Evolutionary conservation across 2,888 invertebrate genomes (phyloP).

Genomic region (Drosophila anceps): DNA sequence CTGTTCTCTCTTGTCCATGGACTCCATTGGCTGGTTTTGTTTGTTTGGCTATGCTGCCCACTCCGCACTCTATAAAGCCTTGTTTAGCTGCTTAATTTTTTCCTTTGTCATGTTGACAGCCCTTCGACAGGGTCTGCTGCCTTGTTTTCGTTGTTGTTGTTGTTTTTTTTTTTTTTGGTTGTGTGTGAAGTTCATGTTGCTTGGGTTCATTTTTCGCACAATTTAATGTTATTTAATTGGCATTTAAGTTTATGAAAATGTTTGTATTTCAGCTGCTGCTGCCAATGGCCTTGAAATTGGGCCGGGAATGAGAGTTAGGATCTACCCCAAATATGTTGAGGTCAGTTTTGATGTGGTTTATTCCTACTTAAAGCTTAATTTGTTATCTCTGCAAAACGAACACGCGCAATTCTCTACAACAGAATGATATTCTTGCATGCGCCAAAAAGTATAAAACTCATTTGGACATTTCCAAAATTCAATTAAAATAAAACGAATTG

Average conservation of each 20-base stretch:
- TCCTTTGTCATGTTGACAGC: conserved; percentile 79
- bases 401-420: not conserved
- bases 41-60: conserved; percentile 60
- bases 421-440: not conserved
- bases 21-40: conserved; percentile 51
- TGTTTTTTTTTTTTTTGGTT: conserved; percentile 9
- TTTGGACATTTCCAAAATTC: conserved; percentile 6
- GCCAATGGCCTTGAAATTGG: conserved; percentile 14
- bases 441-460: conserved; percentile 20
- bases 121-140: conserved; percentile 54
- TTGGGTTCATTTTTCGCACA: conserved; percentile 72
- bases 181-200: conserved; percentile 19
- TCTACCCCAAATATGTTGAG: conserved; percentile 44
- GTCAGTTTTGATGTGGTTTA: conserved; percentile 49
- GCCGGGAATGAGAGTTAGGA: not conserved
- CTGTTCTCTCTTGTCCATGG: conserved; percentile 12
- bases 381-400: not conserved
- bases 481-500: conserved; percentile 58
- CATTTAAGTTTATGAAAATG: conserved; percentile 78
- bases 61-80: conserved; percentile 58
- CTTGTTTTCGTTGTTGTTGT: conserved; percentile 8
- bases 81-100: conserved; percentile 81
- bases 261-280: conserved; percentile 45
- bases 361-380: conserved; percentile 4
- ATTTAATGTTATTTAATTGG: conserved; percentile 80